Base-by-base conservation (phyloP, 2,113 vertebrate species). In the Leucosticte australis region DNA sequence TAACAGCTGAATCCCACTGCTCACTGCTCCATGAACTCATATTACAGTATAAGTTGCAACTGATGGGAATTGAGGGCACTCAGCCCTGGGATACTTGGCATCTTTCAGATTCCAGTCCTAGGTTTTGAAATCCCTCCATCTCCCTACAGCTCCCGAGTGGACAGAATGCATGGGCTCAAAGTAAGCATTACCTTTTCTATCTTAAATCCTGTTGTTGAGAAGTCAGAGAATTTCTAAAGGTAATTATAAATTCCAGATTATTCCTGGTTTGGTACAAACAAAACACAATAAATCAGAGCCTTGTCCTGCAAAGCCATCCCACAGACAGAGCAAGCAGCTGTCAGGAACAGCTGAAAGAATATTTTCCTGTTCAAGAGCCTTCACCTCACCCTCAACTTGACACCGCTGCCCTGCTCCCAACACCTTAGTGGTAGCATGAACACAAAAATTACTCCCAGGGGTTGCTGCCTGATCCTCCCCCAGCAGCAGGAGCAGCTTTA, bases 331-430 rank as follows among this genome's bases (percentile, higher is more conserved):
- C 33, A 79, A 55, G 59, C 95, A 95, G 92, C 95, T 96, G 96
- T 92, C 71, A 55, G 57, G 28, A 63, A 95, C 92, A 96, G 95
- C 90, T 96, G 95, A 90, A 70, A n/a, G 80, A 92, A 28, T 94
- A 92, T 70, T 89, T 93, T 95, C 55, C 47, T 63, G 17, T 6
- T 20, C 33, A 74, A 90, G 19, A 67, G 39, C 52, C 52, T 67
- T 83, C 9, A 16, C 28, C 31, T 47, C 47, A 39, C 10, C 23
- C 35, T 63, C 26, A 30, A 26, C 18, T 64, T 71, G 89, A 83
- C 44, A 44, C 28, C 4, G 7, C 27, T 56, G 46, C 17, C 35
- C 35, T 26, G 35, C 47, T 94, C 39, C 37, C 24, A 44, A 7
- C 19, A 86, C 19, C 15, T 85, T 14, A 64, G 13, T 5, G 17